phyloP scores from a whole-genome alignment of 2,113 vertebrate genomes.

The Halichoerus grypus region DNA sequence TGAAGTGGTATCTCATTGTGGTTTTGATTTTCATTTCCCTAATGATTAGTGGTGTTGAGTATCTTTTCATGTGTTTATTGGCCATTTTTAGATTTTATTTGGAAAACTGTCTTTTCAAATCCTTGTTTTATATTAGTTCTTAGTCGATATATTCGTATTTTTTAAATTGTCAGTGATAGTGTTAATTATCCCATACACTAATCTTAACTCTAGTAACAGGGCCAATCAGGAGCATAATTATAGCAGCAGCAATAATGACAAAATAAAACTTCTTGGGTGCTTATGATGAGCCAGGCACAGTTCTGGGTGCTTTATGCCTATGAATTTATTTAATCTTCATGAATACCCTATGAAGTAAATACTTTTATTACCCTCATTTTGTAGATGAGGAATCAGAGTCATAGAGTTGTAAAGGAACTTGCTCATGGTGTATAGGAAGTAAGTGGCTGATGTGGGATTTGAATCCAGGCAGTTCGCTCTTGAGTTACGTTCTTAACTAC shows the following conservation, averaged over 20 bases:
- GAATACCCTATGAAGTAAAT: neutral
- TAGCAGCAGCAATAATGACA: neutral
- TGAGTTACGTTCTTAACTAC: neutral
- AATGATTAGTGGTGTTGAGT: neutral
- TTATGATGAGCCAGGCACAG: neutral
- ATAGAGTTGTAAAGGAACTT: slow-evolving; percentile 26
- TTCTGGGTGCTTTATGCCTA: slow-evolving; percentile 2
- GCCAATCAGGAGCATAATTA: neutral
- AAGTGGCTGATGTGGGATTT: neutral
- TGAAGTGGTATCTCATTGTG: neutral
- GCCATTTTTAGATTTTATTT: slow-evolving; percentile 7
- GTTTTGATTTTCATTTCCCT: slow-evolving; percentile 47
- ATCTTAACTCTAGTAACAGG: neutral
- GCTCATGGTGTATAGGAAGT: neutral
- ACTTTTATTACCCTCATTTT: neutral
- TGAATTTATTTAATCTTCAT: slow-evolving; percentile 38
- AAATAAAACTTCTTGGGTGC: neutral
- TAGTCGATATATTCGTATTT: slow-evolving; percentile 25
- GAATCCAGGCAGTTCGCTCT: slow-evolving; percentile 5
- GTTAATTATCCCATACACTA: neutral
- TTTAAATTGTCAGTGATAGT: neutral
- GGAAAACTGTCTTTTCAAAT: neutral
- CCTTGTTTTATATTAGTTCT: neutral
- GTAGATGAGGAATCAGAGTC: slow-evolving; percentile 39
- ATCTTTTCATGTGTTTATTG: slow-evolving; percentile 14